A percentile compares a stretch with the other conserved stretches of the same genome.
phyloP scores from a whole-genome alignment of 2,113 vertebrate genomes.

The Narcine bancroftii region DNA sequence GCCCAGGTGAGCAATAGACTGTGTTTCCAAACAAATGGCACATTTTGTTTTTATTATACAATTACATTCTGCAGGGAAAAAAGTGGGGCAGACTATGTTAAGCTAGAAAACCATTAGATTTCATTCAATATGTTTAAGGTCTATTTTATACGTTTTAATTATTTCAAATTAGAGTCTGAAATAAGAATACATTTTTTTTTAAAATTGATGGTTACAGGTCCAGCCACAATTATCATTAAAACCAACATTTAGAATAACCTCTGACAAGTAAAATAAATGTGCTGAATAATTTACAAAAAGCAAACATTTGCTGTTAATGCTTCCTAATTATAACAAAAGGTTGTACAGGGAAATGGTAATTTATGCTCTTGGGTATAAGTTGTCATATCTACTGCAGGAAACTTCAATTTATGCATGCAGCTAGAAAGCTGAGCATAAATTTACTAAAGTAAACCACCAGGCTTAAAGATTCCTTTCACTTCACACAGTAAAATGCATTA shows the following conservation, averaged over 20 bases:
- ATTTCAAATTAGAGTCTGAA: not conserved
- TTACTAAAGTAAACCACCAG: constrained; percentile 30
- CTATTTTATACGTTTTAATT: not conserved
- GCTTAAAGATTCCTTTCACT: not conserved
- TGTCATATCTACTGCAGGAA: constrained; percentile 56
- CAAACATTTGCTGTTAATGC: constrained; percentile 76
- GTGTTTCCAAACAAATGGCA: not conserved
- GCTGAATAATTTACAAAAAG: constrained; percentile 79
- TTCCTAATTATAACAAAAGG: constrained; percentile 68
- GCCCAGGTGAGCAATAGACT: not conserved
- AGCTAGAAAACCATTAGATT: not conserved
- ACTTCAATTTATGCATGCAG: constrained; percentile 45
- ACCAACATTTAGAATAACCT: constrained; percentile 47
- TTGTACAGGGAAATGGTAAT: constrained; percentile 58
- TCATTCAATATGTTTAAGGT: not conserved
- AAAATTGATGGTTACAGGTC: constrained; percentile 10
- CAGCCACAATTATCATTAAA: constrained; percentile 16
- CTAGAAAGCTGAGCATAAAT: constrained; percentile 49
- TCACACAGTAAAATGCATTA: not conserved
- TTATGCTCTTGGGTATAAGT: constrained; percentile 57
- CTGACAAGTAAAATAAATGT: constrained; percentile 73
- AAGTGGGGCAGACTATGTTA: not conserved
- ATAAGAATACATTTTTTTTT: not conserved
- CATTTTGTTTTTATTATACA: not conserved
- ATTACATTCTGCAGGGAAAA: not conserved